phyloP scores from a whole-genome alignment of 2,113 vertebrate genomes.

The Cyprinodon tularosa region DNA sequence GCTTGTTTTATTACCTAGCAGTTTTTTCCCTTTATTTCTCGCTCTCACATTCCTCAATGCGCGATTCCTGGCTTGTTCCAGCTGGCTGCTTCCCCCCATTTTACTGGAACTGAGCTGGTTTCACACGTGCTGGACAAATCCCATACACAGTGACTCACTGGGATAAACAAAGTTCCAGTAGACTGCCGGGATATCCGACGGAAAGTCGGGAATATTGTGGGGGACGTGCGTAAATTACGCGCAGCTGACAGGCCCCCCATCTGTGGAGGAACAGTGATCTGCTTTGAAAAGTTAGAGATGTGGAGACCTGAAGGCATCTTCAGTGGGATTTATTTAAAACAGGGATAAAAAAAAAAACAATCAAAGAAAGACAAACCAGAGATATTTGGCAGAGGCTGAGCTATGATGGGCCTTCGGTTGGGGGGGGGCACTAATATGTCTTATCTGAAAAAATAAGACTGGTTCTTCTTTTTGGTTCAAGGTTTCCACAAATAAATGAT shows the following conservation, averaged over 20 bases:
- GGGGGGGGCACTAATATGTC: no score
- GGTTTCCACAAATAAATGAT: neutral
- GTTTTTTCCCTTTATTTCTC: neutral
- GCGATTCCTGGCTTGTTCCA: conserved; percentile 31
- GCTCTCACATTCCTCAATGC: conserved; percentile 26
- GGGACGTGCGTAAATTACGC: conserved; percentile 64
- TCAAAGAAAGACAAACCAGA: neutral
- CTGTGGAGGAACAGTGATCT: conserved; percentile 11
- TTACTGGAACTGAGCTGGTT: conserved; percentile 76
- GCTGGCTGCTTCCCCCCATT: conserved; percentile 53
- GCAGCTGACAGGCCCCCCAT: conserved; percentile 13
- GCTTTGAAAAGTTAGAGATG: neutral
- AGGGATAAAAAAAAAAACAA: neutral
- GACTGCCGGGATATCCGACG: conserved; percentile 72
- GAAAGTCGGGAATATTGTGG: conserved; percentile 68
- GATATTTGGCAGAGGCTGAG: no score
- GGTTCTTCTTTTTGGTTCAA: neutral
- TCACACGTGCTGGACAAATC: conserved; percentile 67
- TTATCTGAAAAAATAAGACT: neutral
- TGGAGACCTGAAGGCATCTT: neutral
- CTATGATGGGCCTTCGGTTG: no score
- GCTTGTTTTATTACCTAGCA: neutral
- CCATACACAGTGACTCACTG: conserved; percentile 74
- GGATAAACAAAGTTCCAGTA: conserved; percentile 65
- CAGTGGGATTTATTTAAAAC: neutral